Conservation (phyloP, 2,888 invertebrate genomes). For the Cerastis leucographa region DNA sequence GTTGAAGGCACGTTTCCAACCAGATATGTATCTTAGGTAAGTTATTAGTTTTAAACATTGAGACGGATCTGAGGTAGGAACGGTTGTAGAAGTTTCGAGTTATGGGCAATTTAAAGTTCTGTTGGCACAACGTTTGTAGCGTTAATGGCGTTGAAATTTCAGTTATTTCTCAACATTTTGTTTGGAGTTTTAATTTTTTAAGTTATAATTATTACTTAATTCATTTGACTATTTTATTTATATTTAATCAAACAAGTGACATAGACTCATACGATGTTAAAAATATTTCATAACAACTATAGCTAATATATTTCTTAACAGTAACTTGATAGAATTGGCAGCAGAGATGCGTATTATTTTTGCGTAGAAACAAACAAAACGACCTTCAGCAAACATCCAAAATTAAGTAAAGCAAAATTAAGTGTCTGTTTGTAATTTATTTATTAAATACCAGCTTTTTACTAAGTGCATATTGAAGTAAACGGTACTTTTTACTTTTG, state of each 20-base stretch:
- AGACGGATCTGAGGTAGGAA: constrained; percentile 16
- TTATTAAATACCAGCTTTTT: too few species aligned
- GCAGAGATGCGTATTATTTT: neutral
- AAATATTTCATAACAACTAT: neutral
- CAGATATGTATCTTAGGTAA: constrained; percentile 30
- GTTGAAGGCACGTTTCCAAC: neutral
- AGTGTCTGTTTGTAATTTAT: too few species aligned
- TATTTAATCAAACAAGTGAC: neutral
- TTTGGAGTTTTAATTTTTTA: neutral
- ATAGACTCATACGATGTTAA: neutral
- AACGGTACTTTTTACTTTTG: too few species aligned
- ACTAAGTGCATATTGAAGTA: too few species aligned
- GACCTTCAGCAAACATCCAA: neutral
- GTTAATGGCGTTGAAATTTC: neutral
- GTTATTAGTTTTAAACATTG: constrained; percentile 39
- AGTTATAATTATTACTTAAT: too few species aligned
- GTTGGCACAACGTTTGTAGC: neutral
- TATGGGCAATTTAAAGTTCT: constrained; percentile 22
- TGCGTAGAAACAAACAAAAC: neutral
- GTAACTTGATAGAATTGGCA: neutral
- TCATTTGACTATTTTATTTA: neutral
- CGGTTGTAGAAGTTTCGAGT: constrained; percentile 16
- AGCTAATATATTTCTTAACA: neutral
- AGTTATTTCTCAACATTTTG: neutral
- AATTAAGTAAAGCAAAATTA: too few species aligned